Evolutionary conservation across 2,888 invertebrate genomes (phyloP).

Genomic region (Melipona beecheii): DNA sequence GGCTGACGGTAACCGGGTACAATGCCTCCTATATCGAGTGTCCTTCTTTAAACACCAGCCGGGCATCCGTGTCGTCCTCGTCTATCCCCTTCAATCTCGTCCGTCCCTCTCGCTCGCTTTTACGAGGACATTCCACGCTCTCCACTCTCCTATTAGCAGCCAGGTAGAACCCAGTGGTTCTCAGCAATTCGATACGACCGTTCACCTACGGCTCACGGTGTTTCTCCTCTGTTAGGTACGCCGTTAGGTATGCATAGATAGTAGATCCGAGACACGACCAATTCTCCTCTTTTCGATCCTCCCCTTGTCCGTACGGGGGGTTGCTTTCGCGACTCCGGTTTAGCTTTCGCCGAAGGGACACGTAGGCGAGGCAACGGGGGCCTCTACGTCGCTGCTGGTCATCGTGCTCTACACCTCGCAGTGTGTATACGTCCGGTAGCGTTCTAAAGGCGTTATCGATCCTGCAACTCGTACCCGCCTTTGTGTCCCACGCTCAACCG

Average conservation of each 20-base stretch:
- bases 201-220: background rate
- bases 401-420: slow-evolving; percentile 32
- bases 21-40: slow-evolving; percentile 75
- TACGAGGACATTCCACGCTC: slow-evolving; percentile 67
- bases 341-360: slow-evolving; percentile 4
- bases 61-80: slow-evolving; percentile 46
- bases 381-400: slow-evolving; percentile 30
- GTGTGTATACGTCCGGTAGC: slow-evolving; percentile 41
- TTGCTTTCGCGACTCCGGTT: background rate
- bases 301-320: background rate
- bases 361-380: background rate
- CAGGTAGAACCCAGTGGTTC: slow-evolving; percentile 67
- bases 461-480: slow-evolving; percentile 44
- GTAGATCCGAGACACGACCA: fast-evolving
- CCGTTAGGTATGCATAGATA: too few relatives aligned
- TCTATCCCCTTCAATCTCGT: slow-evolving; percentile 64
- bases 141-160: slow-evolving; percentile 58
- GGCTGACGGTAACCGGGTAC: slow-evolving; percentile 76
- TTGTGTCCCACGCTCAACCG: slow-evolving; percentile 30
- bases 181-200: slow-evolving; percentile 26
- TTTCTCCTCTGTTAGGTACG: background rate
- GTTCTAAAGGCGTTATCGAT: slow-evolving; percentile 59
- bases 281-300: background rate
- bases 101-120: slow-evolving; percentile 59
- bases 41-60: slow-evolving; percentile 70